A percentile compares a stretch with the other conserved stretches of the same genome.
Conservation (phyloP, 2,113 vertebrate genomes). For the Platycercus adscitus region DNA sequence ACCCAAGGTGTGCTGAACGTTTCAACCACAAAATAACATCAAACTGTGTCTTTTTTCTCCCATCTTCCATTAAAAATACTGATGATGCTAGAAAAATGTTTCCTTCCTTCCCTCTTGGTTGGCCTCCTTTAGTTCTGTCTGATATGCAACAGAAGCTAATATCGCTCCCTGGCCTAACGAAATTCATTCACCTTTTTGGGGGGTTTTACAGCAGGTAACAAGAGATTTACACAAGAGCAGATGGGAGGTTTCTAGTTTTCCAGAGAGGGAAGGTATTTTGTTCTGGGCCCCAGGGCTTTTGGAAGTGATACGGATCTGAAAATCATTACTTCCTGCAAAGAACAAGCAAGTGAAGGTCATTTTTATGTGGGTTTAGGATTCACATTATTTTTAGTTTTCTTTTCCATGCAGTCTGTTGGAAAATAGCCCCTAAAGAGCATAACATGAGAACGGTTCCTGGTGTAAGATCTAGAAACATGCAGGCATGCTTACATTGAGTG, state of each 20-base stretch:
- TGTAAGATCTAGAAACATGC: background rate
- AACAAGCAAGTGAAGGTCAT: constrained; percentile 27
- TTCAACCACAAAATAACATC: background rate
- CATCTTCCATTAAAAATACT: background rate
- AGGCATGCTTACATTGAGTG: constrained; percentile 8
- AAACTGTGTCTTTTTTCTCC: background rate
- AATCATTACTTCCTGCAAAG: constrained; percentile 2
- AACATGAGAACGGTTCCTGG: background rate
- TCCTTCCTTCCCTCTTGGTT: background rate
- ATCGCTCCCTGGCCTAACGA: background rate
- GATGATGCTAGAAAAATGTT: background rate
- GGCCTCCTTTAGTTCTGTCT: background rate
- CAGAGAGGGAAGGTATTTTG: background rate
- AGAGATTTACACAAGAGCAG: background rate
- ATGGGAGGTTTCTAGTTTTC: constrained; percentile 1
- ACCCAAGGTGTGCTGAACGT: accelerated
- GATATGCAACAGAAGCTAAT: background rate
- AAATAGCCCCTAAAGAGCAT: background rate
- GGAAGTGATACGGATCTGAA: constrained; percentile 22
- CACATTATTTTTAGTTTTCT: constrained; percentile 12
- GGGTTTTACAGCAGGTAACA: background rate
- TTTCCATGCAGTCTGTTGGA: background rate
- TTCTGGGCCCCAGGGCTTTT: background rate
- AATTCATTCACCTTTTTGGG: background rate
- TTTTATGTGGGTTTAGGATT: background rate